These are phyloP conservation scores for Neelides sp. DNA, from an alignment of 1,140 invertebrate genomes.

Conservation along the genomic window DNA sequence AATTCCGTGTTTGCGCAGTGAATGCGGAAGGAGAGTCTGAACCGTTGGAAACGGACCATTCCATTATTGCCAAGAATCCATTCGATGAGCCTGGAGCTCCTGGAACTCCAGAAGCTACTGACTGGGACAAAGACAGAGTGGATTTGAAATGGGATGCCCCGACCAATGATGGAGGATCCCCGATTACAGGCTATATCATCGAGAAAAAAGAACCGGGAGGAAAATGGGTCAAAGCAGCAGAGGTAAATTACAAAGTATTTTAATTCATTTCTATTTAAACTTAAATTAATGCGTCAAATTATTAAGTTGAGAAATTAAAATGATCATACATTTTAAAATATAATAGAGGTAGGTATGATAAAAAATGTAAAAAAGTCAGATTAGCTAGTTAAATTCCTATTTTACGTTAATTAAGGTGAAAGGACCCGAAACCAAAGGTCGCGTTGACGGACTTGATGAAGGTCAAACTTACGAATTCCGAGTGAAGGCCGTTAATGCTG, in stretches of 20 bases:
- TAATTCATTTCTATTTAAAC: no score
- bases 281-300: no score
- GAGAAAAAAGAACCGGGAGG: conserved; percentile 85
- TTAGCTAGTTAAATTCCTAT: no score
- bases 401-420: no score
- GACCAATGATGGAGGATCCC: conserved; percentile 75
- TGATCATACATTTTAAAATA: no score
- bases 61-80: conserved; percentile 93
- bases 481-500: conserved; percentile 54
- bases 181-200: conserved; percentile 82
- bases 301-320: no score
- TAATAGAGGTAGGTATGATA: no score
- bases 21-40: conserved; percentile 91
- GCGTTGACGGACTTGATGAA: conserved; percentile 66
- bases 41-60: conserved; percentile 71
- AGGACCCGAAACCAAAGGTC: conserved; percentile 63
- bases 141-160: conserved; percentile 85
- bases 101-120: conserved; percentile 67
- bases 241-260: no score
- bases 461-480: conserved; percentile 78
- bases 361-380: no score
- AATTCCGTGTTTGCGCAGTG: conserved; percentile 89
- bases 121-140: conserved; percentile 90
- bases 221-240: conserved; percentile 72
- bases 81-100: conserved; percentile 88